Conservation (phyloP, 2,797 vertebrate genomes). For the Schizopygopsis pylzovi region DNA sequence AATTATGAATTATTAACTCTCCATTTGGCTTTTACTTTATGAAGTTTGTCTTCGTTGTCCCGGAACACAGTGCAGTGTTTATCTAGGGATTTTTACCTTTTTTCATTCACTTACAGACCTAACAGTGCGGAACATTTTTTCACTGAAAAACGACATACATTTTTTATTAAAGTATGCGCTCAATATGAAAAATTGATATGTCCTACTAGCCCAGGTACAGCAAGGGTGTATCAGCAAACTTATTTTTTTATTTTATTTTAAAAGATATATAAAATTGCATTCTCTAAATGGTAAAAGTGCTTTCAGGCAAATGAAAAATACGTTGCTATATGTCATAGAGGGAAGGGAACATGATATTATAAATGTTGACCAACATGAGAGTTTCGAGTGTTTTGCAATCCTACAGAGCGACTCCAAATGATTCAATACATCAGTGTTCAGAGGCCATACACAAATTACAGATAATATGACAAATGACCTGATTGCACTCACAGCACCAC, state of each 20-base stretch:
- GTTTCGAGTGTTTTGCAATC: background rate
- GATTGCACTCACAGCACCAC: background rate
- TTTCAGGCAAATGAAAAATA: background rate
- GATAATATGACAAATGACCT: conserved; percentile 19
- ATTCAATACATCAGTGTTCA: conserved; percentile 10
- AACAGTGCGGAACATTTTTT: conserved; percentile 9
- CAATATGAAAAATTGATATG: conserved; percentile 60
- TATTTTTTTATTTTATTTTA: background rate
- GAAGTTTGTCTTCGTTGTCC: conserved; percentile 36
- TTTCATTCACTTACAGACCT: conserved; percentile 44
- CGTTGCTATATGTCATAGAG: background rate
- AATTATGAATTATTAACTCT: conserved; percentile 59
- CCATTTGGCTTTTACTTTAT: conserved; percentile 41
- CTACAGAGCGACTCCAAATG: background rate
- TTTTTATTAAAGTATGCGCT: conserved; percentile 56
- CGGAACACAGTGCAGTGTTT: conserved; percentile 42
- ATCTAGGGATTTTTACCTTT: conserved; percentile 32
- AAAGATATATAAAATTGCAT: background rate
- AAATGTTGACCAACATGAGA: conserved; percentile 4
- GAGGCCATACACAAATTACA: background rate
- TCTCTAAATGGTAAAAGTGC: background rate
- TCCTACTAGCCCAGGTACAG: conserved; percentile 39
- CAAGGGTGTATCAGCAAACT: conserved; percentile 16
- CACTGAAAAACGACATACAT: conserved; percentile 45
- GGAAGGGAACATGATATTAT: background rate